phyloP scores from a whole-genome alignment of 1,140 invertebrate genomes.

The Tenebrio molitor region DNA sequence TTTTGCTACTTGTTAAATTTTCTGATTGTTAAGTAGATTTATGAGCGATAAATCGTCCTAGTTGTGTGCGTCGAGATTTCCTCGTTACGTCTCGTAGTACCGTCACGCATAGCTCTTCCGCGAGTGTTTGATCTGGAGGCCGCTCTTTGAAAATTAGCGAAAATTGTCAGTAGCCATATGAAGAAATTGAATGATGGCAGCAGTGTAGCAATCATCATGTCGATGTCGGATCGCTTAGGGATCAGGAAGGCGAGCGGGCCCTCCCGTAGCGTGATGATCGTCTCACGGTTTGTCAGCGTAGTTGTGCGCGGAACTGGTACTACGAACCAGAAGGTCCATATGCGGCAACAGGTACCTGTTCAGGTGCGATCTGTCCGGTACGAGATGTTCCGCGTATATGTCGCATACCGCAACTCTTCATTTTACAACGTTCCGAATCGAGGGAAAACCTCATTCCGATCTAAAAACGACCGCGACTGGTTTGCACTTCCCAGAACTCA shows the following conservation, averaged over 20 bases:
- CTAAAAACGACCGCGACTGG: constrained; percentile 34
- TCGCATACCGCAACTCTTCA: constrained; percentile 40
- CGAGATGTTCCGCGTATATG: constrained; percentile 44
- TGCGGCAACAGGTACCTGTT: constrained; percentile 40
- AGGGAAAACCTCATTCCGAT: constrained; percentile 44
- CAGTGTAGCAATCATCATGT: constrained; percentile 27
- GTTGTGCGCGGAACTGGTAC: constrained; percentile 23
- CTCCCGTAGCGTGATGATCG: constrained; percentile 36
- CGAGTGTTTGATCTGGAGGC: background rate
- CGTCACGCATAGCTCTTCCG: too few species aligned
- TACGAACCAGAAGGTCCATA: constrained; percentile 40
- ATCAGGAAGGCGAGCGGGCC: constrained; percentile 38
- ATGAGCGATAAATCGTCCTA: too few species aligned
- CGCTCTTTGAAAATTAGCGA: background rate
- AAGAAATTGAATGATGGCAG: constrained; percentile 6
- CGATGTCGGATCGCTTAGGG: constrained; percentile 29
- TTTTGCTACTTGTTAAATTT: too few species aligned
- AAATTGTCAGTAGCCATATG: background rate
- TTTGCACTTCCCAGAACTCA: constrained; percentile 5
- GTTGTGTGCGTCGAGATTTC: too few species aligned
- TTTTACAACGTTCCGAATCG: constrained; percentile 27
- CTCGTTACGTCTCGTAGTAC: too few species aligned
- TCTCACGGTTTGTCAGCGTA: constrained; percentile 43
- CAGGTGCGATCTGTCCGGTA: constrained; percentile 44
- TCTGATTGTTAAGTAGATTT: too few species aligned